These are phyloP conservation scores for Parazoanthus swiftii DNA, from an alignment of 92 coral and sea anemone species.

Conservation along the genomic window DNA sequence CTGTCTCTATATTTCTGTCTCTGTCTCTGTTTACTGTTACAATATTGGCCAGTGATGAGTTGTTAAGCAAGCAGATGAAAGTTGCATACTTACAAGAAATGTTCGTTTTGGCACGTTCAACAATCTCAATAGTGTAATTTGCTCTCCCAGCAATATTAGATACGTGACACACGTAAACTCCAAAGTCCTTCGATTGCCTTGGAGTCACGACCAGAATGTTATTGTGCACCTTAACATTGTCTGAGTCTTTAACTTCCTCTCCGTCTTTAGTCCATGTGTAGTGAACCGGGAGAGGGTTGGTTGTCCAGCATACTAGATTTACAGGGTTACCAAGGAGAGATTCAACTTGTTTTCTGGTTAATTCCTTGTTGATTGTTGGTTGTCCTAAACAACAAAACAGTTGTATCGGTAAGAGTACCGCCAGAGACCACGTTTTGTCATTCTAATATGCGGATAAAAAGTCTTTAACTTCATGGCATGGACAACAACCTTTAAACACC, in stretches of 20 bases:
- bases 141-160: slow-evolving; percentile 12
- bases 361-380: not conserved
- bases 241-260: not conserved
- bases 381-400: not conserved
- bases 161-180: slow-evolving; percentile 22
- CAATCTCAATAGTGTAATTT: not conserved
- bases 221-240: not conserved
- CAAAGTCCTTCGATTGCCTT: not conserved
- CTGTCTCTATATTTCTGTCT: too few relatives aligned
- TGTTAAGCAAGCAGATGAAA: not conserved
- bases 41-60: too few relatives aligned
- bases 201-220: slow-evolving; percentile 13
- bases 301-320: not conserved
- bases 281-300: slow-evolving; percentile 5
- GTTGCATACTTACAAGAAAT: not conserved
- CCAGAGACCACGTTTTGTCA: too few relatives aligned
- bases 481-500: too few relatives aligned
- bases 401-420: too few relatives aligned
- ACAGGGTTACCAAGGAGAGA: not conserved
- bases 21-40: too few relatives aligned
- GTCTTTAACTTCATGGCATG: too few relatives aligned
- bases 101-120: not conserved
- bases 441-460: too few relatives aligned
- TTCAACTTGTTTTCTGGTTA: slow-evolving; percentile 1
- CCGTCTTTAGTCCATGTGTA: slow-evolving; percentile 19